Base-by-base conservation (phyloP, 2,113 vertebrate species). In the Cricetomys ansorgei region DNA sequence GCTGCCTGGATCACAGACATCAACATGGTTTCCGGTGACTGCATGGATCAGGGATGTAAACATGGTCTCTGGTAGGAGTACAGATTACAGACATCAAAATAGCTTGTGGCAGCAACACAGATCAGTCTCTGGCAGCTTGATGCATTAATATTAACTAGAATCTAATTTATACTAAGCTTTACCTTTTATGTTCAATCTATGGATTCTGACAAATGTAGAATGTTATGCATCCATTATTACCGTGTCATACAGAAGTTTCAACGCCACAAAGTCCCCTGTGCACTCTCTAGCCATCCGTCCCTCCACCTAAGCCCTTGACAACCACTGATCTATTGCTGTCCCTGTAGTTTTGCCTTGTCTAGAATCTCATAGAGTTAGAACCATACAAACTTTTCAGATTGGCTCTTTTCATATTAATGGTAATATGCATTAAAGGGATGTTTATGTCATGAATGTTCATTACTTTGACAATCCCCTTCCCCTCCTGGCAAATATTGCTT, bases 201-300 rank as follows among this genome's bases (percentile, higher is more conserved):
- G 27, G 79, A 59, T 89, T 92, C 67, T 73, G 65, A 89, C 95
- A 85, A 65, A 65, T 79, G 50, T 34, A 65, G 12, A 64, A 91
- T 81, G 6, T 79, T 31, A 72, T 40, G 25, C 70, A 67, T 48
- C 48, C 12, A 72, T 73, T 48, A 48, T 3, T 21, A 45, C 0
- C 8, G 55, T 53, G 48, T 89, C 79, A 85, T 4, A 65, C 48
- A 80, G 45, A 43, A 87, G 40, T 37, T 67, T 37, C 73, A 50
- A 37, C 81, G 57, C 31, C 57, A 65, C 59, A 37, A 72, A 45
- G 15, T 75, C 37, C 55, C 72, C 34, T 31, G 48, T 43, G 65
- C 37, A 72, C 70, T 37, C 10, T 45, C 77, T 62, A 5, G 10
- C 55, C 69, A 64, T 50, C 37, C 16, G 34, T 79, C 70, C 53